These are phyloP conservation scores for Actenoides hombroni DNA, from an alignment of 2,113 vertebrate genomes.

Conservation along the genomic window DNA sequence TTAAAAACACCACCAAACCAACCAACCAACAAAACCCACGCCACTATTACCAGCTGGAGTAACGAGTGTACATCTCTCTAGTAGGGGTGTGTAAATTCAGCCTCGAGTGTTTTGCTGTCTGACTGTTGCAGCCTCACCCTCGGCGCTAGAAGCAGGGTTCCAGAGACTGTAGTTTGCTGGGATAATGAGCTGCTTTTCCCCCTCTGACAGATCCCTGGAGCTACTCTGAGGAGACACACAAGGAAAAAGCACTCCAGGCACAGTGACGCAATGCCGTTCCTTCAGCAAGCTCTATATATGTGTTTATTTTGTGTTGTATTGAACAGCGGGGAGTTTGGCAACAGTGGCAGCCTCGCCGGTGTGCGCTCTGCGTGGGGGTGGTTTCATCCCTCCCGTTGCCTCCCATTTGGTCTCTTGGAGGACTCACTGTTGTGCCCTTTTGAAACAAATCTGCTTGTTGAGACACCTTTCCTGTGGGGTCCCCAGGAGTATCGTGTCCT, in stretches of 20 bases:
- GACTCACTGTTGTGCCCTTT: not conserved
- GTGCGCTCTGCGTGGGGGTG: not conserved
- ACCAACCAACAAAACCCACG: not conserved
- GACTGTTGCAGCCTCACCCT: not conserved
- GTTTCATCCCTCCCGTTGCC: not conserved
- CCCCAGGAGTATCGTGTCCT: not conserved
- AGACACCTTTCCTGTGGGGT: not conserved
- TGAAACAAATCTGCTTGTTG: not conserved
- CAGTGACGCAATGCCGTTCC: not conserved
- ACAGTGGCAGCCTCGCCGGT: not conserved
- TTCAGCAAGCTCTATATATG: constrained; percentile 46
- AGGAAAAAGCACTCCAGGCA: not conserved
- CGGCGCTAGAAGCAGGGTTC: not conserved
- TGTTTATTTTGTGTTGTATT: constrained; percentile 48
- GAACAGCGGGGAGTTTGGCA: constrained; percentile 33
- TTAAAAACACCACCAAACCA: not conserved
- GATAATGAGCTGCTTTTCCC: not conserved
- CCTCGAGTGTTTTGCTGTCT: not conserved
- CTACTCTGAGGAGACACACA: not conserved
- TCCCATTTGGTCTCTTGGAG: not conserved
- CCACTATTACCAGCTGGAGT: not conserved
- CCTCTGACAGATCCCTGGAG: not conserved
- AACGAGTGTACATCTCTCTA: not conserved
- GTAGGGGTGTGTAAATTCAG: not conserved
- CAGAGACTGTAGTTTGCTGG: not conserved